A percentile compares a stretch with the other conserved stretches of the same genome.
phyloP scores from a whole-genome alignment of 2,888 invertebrate genomes.

The Drosophila macrothrix region DNA sequence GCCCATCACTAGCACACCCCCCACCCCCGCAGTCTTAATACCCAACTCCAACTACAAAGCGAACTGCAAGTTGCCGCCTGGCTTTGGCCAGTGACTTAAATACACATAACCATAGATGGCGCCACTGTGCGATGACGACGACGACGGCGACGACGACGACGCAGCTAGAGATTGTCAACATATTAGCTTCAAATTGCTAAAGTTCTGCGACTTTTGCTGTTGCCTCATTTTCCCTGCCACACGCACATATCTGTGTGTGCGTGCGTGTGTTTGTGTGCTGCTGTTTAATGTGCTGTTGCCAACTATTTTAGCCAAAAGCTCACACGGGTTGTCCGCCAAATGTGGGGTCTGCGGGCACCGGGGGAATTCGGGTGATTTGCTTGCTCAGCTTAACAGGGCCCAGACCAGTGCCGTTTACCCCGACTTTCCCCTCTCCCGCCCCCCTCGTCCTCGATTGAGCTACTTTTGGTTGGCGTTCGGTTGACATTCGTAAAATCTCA shows the following conservation, averaged over 20 bases:
- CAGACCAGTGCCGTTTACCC: constrained; percentile 18
- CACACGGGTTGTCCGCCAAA: constrained; percentile 74
- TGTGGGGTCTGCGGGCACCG: constrained; percentile 25
- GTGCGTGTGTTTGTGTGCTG: constrained; percentile 20
- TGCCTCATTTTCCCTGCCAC: constrained; percentile 69
- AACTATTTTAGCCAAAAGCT: constrained; percentile 82
- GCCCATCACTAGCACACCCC: constrained; percentile 45
- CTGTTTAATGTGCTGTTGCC: constrained; percentile 83
- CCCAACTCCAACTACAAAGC: neutral
- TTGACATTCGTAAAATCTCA: constrained; percentile 85
- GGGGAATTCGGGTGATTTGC: constrained; percentile 67
- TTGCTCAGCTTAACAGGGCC: constrained; percentile 72
- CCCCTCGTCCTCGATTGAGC: constrained; percentile 38
- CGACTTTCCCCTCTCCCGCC: constrained; percentile 12
- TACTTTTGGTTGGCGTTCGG: constrained; percentile 79
- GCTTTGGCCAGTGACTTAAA: constrained; percentile 76
- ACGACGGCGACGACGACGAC: constrained; percentile 24
- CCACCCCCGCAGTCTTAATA: neutral
- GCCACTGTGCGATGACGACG: constrained; percentile 54
- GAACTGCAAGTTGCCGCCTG: constrained; percentile 11
- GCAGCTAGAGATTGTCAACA: constrained; percentile 77
- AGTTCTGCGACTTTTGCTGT: constrained; percentile 79
- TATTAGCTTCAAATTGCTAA: constrained; percentile 80
- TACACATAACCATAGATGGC: constrained; percentile 73
- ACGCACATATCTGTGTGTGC: constrained; percentile 25